Evolutionary conservation across 2,113 vertebrate genomes (phyloP).

Genomic region (Scatophagus argus): DNA sequence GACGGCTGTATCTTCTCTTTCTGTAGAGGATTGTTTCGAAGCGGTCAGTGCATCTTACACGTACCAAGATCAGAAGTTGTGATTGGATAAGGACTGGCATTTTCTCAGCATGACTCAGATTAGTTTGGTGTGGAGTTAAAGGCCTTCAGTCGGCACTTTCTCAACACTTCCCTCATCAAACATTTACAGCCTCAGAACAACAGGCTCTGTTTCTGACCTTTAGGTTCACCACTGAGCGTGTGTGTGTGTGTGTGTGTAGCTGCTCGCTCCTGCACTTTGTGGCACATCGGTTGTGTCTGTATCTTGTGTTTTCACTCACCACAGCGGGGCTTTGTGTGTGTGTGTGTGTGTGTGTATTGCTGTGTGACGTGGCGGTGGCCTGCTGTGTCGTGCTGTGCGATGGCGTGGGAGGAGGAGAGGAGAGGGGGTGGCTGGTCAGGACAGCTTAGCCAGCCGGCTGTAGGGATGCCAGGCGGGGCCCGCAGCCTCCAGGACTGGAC

Average conservation of each 20-base stretch:
- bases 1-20: neutral
- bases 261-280: neutral
- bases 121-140: constrained; percentile 43
- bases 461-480: constrained; percentile 63
- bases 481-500: constrained; percentile 71
- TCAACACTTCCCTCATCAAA: constrained; percentile 65
- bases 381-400: constrained; percentile 53
- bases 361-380: constrained; percentile 47
- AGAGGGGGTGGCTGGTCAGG: constrained; percentile 53
- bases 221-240: constrained; percentile 28
- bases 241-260: constrained; percentile 12
- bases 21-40: neutral
- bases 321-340: constrained; percentile 13
- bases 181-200: constrained; percentile 62
- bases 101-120: constrained; percentile 49
- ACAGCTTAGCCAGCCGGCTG: constrained; percentile 71
- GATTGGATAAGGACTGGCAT: constrained; percentile 35
- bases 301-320: constrained; percentile 24
- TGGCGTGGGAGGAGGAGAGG: constrained; percentile 45
- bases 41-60: constrained; percentile 7
- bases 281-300: constrained; percentile 17
- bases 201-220: constrained; percentile 69
- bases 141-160: constrained; percentile 33
- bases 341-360: constrained; percentile 31
- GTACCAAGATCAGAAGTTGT: constrained; percentile 7